Conservation (phyloP, 2,113 vertebrate species). For the Ptilonorhynchus violaceus region DNA sequence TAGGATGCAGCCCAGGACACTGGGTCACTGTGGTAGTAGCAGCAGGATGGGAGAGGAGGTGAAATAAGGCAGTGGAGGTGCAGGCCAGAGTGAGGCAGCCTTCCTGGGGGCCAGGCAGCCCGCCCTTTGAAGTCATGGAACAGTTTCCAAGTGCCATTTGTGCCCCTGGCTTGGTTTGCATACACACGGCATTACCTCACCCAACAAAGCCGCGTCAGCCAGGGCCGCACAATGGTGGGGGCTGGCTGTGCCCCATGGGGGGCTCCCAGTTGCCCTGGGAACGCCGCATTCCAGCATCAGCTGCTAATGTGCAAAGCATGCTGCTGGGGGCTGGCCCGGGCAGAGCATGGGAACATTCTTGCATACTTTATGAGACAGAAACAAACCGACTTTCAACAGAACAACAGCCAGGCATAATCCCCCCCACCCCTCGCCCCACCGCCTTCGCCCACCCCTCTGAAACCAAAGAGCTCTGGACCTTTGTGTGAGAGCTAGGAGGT, state of each 20-base stretch:
- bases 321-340: conserved; percentile 44
- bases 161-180: conserved; percentile 63
- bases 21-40: accelerated
- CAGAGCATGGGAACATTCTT: conserved; percentile 70
- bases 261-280: conserved; percentile 69
- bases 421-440: accelerated
- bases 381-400: conserved; percentile 49
- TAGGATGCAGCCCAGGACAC: neutral
- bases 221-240: conserved; percentile 50
- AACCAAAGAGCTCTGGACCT: neutral
- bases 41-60: neutral
- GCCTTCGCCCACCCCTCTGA: neutral
- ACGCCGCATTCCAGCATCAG: conserved; percentile 70
- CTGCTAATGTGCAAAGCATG: conserved; percentile 67
- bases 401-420: conserved; percentile 55
- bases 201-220: conserved; percentile 64
- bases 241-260: conserved; percentile 54
- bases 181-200: conserved; percentile 73
- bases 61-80: neutral
- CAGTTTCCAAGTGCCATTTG: conserved; percentile 62
- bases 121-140: conserved; percentile 47
- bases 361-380: conserved; percentile 67
- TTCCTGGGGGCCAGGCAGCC: neutral
- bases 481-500: neutral
- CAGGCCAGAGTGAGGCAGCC: neutral